Evolutionary conservation across 2,113 vertebrate genomes (phyloP), one percentile per base, ranked within the genome.

Genomic region (Myrmecobius fasciatus): DNA sequence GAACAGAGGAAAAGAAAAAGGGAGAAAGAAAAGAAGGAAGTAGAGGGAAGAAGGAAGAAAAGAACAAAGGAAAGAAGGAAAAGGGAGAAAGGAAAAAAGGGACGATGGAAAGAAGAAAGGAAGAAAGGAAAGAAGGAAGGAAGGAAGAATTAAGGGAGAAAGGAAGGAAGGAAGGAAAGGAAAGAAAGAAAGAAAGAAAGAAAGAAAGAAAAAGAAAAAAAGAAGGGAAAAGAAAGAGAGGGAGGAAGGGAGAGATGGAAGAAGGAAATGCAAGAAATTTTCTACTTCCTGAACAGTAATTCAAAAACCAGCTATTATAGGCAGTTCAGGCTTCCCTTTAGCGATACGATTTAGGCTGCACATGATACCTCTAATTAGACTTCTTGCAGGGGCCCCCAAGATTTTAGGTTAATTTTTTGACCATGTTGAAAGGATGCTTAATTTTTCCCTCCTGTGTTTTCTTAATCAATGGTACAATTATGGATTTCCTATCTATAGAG

Each of bases 391-490:
- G 67, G 22, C 31, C 11, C 20, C 51, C 10, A 92, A 93, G 89
- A 96, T 91, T 92, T 22, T 96, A 93, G 97, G 96, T 97, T 96
- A 97, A 95, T 94, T 94, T 97, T 97, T 97, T 97, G 97, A 97
- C 96, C 94, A 96, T 94, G 93, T 92, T 97, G 93, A 97, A 97
- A 97, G 90, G 94, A 96, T 31, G 56, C 67, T 96, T 97, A 94
- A 95, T 97, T 97, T 10, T 20, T 20, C 67, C 97, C 89, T 95
- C 52, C 89, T 91, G 93, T 97, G 88, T 97, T 97, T 97, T 97
- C 96, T 97, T 97, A 97, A 96, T 92, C 90, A 88, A 95, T 93
- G 83, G 67, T 96, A 97, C 90, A 95, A 97, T 98, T 97, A 96
- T 92, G 51, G 92, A 53, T 54, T 48, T 89, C 52, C 95, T 97